These are phyloP conservation scores for Artemia franciscana DNA, from an alignment of 1,140 invertebrate species.

Conservation along the genomic window DNA sequence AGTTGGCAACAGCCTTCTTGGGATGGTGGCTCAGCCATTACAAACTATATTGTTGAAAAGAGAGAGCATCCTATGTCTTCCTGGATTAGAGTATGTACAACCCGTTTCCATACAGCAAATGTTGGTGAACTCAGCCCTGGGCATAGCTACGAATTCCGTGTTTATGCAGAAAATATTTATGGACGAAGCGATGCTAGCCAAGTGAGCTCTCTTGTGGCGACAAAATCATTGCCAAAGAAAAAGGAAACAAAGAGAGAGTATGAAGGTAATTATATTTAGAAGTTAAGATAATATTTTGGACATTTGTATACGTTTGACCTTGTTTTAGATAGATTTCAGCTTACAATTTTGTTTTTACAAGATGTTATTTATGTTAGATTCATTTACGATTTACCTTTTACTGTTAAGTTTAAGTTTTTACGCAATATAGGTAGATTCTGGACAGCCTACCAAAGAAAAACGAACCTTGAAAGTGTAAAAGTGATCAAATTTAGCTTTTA, in stretches of 20 bases:
- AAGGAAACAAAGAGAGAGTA: slow-evolving; percentile 47
- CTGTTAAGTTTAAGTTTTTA: too few species aligned
- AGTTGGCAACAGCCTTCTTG: slow-evolving; percentile 67
- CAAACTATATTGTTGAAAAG: slow-evolving; percentile 84
- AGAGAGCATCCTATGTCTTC: slow-evolving; percentile 71
- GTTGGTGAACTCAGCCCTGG: slow-evolving; percentile 61
- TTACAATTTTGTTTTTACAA: too few species aligned
- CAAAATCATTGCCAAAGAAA: slow-evolving; percentile 56
- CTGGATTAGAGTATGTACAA: slow-evolving; percentile 87
- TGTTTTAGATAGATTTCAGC: too few species aligned
- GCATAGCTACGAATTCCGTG: slow-evolving; percentile 86
- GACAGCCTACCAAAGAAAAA: too few species aligned
- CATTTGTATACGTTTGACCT: not conserved
- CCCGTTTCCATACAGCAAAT: slow-evolving; percentile 71
- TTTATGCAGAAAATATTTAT: slow-evolving; percentile 73
- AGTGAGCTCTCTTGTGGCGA: slow-evolving; percentile 49
- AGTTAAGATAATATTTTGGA: not conserved
- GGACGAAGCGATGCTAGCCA: slow-evolving; percentile 80
- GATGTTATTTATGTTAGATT: not conserved
- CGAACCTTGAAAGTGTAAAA: too few species aligned
- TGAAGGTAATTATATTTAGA: slow-evolving; percentile 22
- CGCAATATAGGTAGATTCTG: too few species aligned
- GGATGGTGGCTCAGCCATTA: slow-evolving; percentile 86
- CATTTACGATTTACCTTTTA: not conserved
- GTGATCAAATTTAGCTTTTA: too few species aligned